These are phyloP conservation scores for Mus caroli DNA, from an alignment of 2,797 vertebrate genomes.

Conservation along the genomic window DNA sequence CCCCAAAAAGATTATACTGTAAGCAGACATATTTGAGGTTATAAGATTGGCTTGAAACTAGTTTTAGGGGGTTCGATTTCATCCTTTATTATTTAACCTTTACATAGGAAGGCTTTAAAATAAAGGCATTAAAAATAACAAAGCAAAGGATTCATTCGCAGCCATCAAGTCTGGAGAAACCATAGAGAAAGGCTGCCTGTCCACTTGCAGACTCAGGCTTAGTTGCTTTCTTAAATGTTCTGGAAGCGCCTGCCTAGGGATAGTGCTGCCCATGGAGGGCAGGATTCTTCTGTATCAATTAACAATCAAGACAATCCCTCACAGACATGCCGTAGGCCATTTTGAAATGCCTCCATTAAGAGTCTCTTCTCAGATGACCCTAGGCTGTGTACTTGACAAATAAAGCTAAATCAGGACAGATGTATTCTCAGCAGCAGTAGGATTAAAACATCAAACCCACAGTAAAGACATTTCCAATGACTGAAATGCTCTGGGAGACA, in stretches of 20 bases:
- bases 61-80: too few species aligned
- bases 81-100: too few species aligned
- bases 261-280: background rate
- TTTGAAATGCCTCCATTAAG: background rate
- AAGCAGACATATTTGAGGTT: background rate
- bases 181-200: background rate
- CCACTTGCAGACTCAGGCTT: background rate
- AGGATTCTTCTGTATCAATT: too few species aligned
- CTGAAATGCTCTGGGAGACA: constrained; percentile 20
- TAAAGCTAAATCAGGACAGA: background rate
- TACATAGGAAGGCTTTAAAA: background rate
- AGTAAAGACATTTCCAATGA: background rate
- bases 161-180: background rate
- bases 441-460: background rate
- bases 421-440: background rate
- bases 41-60: too few species aligned
- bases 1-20: background rate
- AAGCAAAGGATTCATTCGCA: background rate
- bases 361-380: background rate
- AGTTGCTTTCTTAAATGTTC: background rate
- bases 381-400: background rate
- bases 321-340: background rate
- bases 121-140: background rate
- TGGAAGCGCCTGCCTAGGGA: background rate
- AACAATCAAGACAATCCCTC: background rate